Evolutionary conservation across 2,113 vertebrate species (phyloP), one percentile per base, ranked within the genome.

Genomic region (Cynocephalus volans): DNA sequence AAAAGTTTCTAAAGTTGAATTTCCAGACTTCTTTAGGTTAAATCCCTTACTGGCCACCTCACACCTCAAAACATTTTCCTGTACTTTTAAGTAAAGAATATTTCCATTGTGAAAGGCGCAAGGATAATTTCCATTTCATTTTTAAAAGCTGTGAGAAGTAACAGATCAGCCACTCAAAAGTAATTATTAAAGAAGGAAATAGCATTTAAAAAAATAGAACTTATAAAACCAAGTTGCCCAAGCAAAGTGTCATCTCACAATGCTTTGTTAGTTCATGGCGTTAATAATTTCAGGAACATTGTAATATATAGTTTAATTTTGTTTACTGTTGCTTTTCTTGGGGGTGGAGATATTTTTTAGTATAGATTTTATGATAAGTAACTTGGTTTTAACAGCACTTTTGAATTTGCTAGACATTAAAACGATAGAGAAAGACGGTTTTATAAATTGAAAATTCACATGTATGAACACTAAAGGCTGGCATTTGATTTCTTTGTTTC

Each of bases 401-500:
- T 94, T 79, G 67, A 96, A 93, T 90, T 96, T 93, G 64, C 80
- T 89, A 97, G 96, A 89, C 92, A 96, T 84, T 97, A 96, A 96
- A 96, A 97, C 90, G 97, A 97, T 82, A 95, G 92, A 95, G 90
- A 93, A 91, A 96, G 41, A 92, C 86, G 86, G 90, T 97, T 96
- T 97, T 93, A 88, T 95, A 97, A 97, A 97, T 79, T 92, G 97
- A 95, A 93, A 96, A 97, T 96, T 97, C 93, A 75, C 91, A 72
- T 87, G 75, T 97, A 92, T 96, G 96, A 95, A 81, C 80, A 90
- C 65, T 95, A 87, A 95, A 92, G 93, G 96, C 95, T 90, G 23
- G 72, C 90, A 81, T 92, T 96, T 97, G 83, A 96, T 98, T 93
- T 97, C 67, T 93, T 97, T 97, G 93, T 97, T 97, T 98, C 96